Evolutionary conservation across 2,888 invertebrate genomes (phyloP).

Genomic region (Cotesia congregata): DNA sequence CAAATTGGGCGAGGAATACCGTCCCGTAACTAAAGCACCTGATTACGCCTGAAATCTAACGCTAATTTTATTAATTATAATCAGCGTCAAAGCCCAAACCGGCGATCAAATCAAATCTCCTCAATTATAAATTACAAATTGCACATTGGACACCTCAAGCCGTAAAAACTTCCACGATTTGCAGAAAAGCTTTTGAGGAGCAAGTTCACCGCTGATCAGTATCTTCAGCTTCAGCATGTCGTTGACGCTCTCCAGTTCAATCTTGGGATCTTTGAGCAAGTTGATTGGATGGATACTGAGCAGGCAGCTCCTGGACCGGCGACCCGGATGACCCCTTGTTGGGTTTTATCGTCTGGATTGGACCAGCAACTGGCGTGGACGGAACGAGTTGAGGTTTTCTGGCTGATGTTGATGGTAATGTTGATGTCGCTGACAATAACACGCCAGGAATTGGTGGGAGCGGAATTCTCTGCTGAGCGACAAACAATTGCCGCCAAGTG

Average conservation of each 20-base stretch:
- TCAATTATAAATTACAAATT: background rate
- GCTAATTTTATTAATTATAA: conserved; percentile 53
- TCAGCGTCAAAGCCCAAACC: background rate
- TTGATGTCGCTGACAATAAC: conserved; percentile 35
- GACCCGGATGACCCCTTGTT: conserved; percentile 66
- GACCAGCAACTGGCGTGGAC: conserved; percentile 54
- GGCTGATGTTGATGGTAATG: conserved; percentile 48
- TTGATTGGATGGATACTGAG: conserved; percentile 30
- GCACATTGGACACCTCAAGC: no score
- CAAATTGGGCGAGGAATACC: conserved; percentile 47
- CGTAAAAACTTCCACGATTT: no score
- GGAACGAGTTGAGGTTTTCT: conserved; percentile 40
- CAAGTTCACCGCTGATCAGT: background rate
- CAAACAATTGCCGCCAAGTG: conserved; percentile 71
- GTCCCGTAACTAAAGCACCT: conserved; percentile 21
- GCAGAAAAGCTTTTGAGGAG: background rate
- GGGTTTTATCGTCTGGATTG: conserved; percentile 67
- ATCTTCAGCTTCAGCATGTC: background rate
- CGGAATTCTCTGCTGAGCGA: conserved; percentile 70
- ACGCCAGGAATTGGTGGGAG: conserved; percentile 60
- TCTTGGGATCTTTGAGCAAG: conserved; percentile 11
- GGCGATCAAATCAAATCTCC: background rate
- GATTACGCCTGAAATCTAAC: conserved; percentile 37
- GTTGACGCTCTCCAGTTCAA: background rate
- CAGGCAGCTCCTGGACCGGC: conserved; percentile 67